A percentile compares a stretch with the other conserved stretches of the same genome.
phyloP scores from a whole-genome alignment of 2,797 vertebrate species.

The Mus caroli region DNA sequence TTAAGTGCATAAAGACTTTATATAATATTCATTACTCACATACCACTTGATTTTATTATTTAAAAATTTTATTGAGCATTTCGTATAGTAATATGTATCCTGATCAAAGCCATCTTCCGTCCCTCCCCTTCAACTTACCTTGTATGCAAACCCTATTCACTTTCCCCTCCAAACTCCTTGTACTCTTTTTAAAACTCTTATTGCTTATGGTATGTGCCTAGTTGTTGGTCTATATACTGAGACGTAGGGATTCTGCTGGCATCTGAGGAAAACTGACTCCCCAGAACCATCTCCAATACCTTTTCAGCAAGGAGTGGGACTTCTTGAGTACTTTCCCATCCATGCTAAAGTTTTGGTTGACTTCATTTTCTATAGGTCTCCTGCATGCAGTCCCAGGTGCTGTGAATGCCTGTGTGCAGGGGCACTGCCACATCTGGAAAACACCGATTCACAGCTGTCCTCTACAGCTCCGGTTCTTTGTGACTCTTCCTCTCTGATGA shows the following conservation, averaged over 20 bases:
- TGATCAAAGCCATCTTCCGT: neutral
- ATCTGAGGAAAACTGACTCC: neutral
- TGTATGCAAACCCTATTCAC: rapidly evolving
- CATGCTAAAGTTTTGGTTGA: neutral
- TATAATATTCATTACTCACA: neutral
- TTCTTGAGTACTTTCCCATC: neutral
- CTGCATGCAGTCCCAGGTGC: neutral
- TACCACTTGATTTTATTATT: neutral
- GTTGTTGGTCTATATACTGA: neutral
- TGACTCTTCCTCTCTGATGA: neutral
- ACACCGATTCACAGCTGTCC: neutral
- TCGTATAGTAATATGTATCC: neutral
- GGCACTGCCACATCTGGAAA: neutral
- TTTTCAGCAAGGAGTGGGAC: neutral
- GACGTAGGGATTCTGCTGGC: neutral
- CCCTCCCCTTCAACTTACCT: neutral
- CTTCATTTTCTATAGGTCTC: neutral
- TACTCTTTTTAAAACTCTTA: neutral
- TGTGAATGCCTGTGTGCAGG: neutral
- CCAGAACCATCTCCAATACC: neutral
- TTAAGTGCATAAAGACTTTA: neutral
- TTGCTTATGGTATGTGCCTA: neutral
- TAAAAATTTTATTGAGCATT: neutral
- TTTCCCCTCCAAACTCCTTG: neutral
- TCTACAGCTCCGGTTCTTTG: too few relatives aligned